Evolutionary conservation across 2,797 vertebrate species (phyloP), one percentile per base, ranked within the genome.

Genomic region (Pantherophis vulpinus): DNA sequence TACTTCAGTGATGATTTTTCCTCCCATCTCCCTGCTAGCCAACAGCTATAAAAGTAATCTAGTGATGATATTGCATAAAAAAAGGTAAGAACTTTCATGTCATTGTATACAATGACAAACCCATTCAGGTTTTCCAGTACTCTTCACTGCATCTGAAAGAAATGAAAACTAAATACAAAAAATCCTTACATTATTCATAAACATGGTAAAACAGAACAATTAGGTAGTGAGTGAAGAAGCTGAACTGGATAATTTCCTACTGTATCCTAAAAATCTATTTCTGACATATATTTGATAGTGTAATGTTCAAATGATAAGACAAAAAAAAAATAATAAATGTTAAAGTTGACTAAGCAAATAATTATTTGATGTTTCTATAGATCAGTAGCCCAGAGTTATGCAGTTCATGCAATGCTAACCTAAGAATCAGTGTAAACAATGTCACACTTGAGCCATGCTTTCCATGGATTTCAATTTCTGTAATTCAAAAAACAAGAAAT

Each of bases 1-100:
- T 91, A 47, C 87, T 97, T 96, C 95, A 94, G 95, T 96, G 93
- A 95, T 91, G 96, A 91, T 94, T 96, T 63, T 95, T 95, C 92
- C 95, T 58, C 23, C 63, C n/a, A 59, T 86, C 74, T 95, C 93
- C 95, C 42, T 90, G 74, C 66, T 96, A 96, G 97, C 96, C 95
- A 96, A 94, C 96, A 94, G 95, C 95, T 96, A 96, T 94, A 97
- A 97, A 97, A 83, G 42, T 95, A 97, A 95, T 94, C 93, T 87
- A 93, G 90, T 95, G 96, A 96, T 94, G 87, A 88, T 94, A 51
- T 89, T 88, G 61, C 90, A 94, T 93, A 90, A 94, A 74, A 79
- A 89, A 70, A 89, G 87, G 87, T 89, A 63, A 89, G 66, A 91
- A 58, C 18, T 4, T 14, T 29, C 58, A 29, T 51, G 51, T 93